phyloP scores from a whole-genome alignment of 2,797 vertebrate species.

The Aldrovandia affinis region DNA sequence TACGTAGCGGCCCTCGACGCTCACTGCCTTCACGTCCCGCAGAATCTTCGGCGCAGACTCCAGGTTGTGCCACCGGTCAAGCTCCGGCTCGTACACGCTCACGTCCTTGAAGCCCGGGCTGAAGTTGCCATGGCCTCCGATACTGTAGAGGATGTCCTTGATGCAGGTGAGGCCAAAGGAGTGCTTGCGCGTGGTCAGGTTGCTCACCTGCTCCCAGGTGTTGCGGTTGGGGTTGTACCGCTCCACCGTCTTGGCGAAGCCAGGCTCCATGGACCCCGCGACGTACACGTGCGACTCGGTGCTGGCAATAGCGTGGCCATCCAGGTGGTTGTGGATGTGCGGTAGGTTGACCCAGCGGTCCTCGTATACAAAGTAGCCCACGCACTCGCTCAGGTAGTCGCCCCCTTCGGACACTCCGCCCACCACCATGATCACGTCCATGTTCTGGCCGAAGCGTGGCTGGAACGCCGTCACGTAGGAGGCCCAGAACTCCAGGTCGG shows the following conservation, averaged over 20 bases:
- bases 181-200: constrained; percentile 90
- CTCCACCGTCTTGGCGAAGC: constrained; percentile 93
- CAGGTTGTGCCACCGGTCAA: constrained; percentile 92
- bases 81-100: constrained; percentile 88
- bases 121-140: constrained; percentile 93
- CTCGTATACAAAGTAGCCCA: constrained; percentile 93
- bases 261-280: constrained; percentile 94
- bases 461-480: constrained; percentile 75
- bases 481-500: constrained; percentile 79
- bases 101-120: constrained; percentile 94
- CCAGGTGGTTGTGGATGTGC: constrained; percentile 92
- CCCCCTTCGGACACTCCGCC: constrained; percentile 93
- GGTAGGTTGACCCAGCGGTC: constrained; percentile 95
- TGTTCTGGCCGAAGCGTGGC: constrained; percentile 93
- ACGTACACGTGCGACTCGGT: constrained; percentile 91
- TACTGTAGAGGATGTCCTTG: constrained; percentile 90
- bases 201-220: constrained; percentile 92
- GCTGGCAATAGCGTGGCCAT: constrained; percentile 88
- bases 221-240: constrained; percentile 92
- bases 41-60: constrained; percentile 93
- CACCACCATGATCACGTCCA: constrained; percentile 96
- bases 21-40: constrained; percentile 89
- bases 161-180: constrained; percentile 91
- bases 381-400: constrained; percentile 93
- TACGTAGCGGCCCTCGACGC: constrained; percentile 88